A percentile compares a stretch with the other conserved stretches of the same genome.
Evolutionary conservation across 35 echinoderm and acorn worm species (phyloP).

Genomic region (Diadema setosum): DNA sequence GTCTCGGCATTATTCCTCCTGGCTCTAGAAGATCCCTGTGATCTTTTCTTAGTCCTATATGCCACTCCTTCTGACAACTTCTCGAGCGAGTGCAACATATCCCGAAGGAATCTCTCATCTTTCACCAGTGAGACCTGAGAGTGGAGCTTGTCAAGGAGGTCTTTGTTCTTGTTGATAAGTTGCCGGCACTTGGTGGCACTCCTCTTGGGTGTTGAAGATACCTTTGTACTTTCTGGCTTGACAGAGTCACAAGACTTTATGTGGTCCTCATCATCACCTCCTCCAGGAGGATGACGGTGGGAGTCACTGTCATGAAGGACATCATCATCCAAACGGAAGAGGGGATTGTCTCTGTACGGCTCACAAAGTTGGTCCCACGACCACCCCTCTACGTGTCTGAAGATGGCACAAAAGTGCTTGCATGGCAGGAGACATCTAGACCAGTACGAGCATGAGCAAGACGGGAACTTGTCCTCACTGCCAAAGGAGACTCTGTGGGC

Average conservation of each 20-base stretch:
- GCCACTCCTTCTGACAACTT: background rate
- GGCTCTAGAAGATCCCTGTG: too few species aligned
- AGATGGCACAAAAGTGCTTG: conserved; percentile 37
- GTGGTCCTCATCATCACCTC: background rate
- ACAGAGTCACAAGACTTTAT: background rate
- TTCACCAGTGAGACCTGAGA: background rate
- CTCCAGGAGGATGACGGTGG: background rate
- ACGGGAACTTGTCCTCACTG: conserved; percentile 1
- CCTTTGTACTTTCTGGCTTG: background rate
- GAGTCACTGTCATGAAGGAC: background rate
- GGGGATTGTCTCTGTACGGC: conserved; percentile 8
- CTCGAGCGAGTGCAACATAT: background rate
- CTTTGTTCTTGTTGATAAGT: background rate
- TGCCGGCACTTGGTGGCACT: background rate
- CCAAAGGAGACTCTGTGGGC: conserved; percentile 3
- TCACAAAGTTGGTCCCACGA: background rate
- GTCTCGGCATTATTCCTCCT: too few species aligned
- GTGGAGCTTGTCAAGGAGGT: background rate
- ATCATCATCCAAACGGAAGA: conserved; percentile 15
- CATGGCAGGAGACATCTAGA: background rate
- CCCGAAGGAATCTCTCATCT: background rate
- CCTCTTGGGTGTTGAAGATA: background rate
- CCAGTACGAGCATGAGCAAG: conserved; percentile 22
- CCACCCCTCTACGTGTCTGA: conserved; percentile 1
- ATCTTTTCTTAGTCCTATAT: too few species aligned